A percentile compares a stretch with the other conserved stretches of the same genome.
These are phyloP conservation scores for Eulacestoma nigropectus DNA, from an alignment of 2,113 vertebrate genomes.

Conservation along the genomic window DNA sequence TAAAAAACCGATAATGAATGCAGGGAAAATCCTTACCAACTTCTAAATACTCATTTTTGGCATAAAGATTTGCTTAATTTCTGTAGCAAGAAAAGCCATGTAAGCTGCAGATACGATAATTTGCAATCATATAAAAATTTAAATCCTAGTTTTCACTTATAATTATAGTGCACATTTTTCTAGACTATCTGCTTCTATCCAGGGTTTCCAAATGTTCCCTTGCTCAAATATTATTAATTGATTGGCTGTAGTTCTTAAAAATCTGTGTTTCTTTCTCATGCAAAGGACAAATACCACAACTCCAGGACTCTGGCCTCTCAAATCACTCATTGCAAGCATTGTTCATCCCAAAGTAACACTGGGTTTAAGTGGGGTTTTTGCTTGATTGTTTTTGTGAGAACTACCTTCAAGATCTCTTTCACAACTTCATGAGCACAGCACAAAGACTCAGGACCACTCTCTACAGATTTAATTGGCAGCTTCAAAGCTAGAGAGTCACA, in stretches of 20 bases:
- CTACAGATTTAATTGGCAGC: background rate
- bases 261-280: background rate
- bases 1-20: background rate
- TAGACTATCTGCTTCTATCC: background rate
- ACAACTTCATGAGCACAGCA: background rate
- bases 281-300: background rate
- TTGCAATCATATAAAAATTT: background rate
- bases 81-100: background rate
- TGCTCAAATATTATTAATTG: background rate
- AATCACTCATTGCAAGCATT: background rate
- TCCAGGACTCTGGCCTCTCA: background rate
- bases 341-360: background rate
- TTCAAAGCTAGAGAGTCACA: background rate
- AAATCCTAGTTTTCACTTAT: background rate
- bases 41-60: background rate
- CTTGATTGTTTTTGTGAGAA: background rate
- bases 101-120: background rate
- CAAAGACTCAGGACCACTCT: background rate
- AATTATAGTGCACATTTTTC: background rate
- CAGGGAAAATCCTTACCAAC: background rate
- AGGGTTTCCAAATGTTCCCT: background rate
- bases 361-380: accelerated
- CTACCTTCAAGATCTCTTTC: background rate
- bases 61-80: background rate
- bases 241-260: background rate